Base-by-base conservation (phyloP, 1,140 invertebrate species). In the Trichogramma pretiosum region DNA sequence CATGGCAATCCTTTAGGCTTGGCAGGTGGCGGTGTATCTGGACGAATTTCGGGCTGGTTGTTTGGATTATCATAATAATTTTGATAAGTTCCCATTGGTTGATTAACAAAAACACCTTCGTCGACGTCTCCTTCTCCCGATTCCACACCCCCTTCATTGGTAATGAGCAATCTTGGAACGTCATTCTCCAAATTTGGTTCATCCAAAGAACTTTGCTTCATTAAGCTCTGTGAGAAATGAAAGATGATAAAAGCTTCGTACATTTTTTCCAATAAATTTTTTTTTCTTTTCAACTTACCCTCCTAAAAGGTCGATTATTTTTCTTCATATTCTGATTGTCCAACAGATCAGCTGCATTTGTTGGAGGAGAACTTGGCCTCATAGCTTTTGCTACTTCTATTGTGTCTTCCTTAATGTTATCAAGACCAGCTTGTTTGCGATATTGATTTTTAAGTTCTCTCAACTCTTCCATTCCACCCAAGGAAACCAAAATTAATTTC, bases 131-230 rank as follows among this genome's bases (percentile, higher is more conserved):
- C 59, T 23, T 68, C 67, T 0, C 22, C 65, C 54, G 74, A 72
- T 24, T 69, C 68, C 26, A 76, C 71, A 33, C 71, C 68, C n/a
- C 72, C 68, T 24, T 76, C 75, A 44, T 77, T 66, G 34, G 56
- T 51, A n/a, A 46, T 52, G 2, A 47, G n/a, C 32, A 51, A 50
- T 45, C 63, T 55, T n/a, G 60, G 64, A 16, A 55, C 46, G 18
- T 52, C 50, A 34, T 47, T 43, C 10, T 52, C 50, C 21, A 51
- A 77, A 45, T 77, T 78, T 55, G 82, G 82, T 64, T 95, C 92
- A 71, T 95, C 91, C 35, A 96, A 73, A 52, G 90, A 93, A 55
- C 84, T 91, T 78, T 97, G 93, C 68, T 97, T 97, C 65, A 89
- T 86, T 56, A 94, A 79, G 62, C 80, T 83, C 77, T 89, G 75